Evolutionary conservation across 2,113 vertebrate genomes (phyloP).

Genomic region (Grammomys dolichurus): DNA sequence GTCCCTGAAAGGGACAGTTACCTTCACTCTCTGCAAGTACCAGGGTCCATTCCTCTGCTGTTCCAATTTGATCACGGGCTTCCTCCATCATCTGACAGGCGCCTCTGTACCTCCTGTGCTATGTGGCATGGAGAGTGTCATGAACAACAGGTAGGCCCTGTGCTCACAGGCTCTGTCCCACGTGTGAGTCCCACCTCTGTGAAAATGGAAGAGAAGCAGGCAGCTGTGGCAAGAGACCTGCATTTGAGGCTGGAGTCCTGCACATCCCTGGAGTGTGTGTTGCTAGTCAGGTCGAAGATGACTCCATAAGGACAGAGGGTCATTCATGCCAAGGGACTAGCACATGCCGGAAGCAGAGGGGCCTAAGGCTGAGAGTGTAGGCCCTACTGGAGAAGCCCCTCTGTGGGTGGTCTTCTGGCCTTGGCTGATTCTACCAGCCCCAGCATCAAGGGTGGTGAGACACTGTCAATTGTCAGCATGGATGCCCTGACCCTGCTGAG

Average conservation of each 20-base stretch:
- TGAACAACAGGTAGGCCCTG: not conserved
- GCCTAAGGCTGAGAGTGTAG: too few relatives aligned
- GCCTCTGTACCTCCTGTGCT: not conserved
- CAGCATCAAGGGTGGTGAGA: fast-evolving
- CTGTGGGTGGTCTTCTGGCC: not conserved
- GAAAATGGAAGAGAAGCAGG: fast-evolving
- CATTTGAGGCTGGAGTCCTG: not conserved
- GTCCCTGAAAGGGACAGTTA: not conserved
- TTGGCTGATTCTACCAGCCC: not conserved
- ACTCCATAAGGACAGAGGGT: too few relatives aligned
- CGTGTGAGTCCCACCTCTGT: fast-evolving
- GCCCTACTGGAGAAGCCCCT: not conserved
- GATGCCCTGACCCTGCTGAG: not conserved
- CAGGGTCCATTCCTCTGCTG: not conserved
- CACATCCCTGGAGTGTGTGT: fast-evolving
- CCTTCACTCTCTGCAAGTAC: not conserved
- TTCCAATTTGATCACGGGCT: not conserved
- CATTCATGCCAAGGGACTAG: not conserved
- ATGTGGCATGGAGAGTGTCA: fast-evolving
- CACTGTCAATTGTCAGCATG: fast-evolving
- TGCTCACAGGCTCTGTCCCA: fast-evolving
- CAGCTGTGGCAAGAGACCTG: too few relatives aligned
- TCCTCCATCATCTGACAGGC: fast-evolving
- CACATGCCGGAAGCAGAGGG: too few relatives aligned
- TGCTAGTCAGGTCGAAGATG: not conserved